Evolutionary conservation across 2,888 invertebrate genomes (phyloP).

Genomic region (Papilio protenor): DNA sequence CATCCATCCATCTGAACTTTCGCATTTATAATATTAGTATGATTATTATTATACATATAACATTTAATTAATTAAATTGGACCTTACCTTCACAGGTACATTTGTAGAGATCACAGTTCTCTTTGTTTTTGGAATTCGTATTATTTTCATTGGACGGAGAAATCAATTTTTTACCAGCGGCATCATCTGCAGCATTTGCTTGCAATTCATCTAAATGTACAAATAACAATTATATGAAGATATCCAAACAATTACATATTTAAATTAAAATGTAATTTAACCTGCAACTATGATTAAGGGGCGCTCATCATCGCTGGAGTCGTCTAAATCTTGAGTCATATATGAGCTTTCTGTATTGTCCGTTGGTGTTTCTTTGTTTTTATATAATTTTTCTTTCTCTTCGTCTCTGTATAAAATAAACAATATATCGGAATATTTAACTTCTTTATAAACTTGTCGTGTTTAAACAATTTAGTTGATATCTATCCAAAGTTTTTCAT

Average conservation of each 20-base stretch:
- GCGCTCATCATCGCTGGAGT: conserved; percentile 49
- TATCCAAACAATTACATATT: not conserved
- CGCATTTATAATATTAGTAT: no score
- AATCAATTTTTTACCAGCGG: not conserved
- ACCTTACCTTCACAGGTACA: conserved; percentile 67
- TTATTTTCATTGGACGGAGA: not conserved
- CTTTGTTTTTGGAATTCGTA: not conserved
- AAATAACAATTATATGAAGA: not conserved
- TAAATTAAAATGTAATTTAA: not conserved
- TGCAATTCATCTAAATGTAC: conserved; percentile 3
- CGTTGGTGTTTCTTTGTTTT: conserved; percentile 14
- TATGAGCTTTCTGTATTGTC: conserved; percentile 4
- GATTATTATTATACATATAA: no score
- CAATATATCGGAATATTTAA: no score
- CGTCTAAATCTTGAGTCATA: conserved; percentile 27
- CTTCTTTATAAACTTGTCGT: no score
- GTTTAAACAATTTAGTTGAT: not conserved
- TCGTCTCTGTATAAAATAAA: conserved; percentile 8
- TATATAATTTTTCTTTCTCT: conserved; percentile 44
- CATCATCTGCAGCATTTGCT: conserved; percentile 17
- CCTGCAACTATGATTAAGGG: conserved; percentile 27
- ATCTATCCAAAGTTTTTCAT: not conserved
- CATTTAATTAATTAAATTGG: not conserved
- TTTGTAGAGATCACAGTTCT: conserved; percentile 53
- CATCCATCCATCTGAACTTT: no score